Evolutionary conservation across 2,797 vertebrate genomes (phyloP).

Genomic region (Neoniphon sammara): DNA sequence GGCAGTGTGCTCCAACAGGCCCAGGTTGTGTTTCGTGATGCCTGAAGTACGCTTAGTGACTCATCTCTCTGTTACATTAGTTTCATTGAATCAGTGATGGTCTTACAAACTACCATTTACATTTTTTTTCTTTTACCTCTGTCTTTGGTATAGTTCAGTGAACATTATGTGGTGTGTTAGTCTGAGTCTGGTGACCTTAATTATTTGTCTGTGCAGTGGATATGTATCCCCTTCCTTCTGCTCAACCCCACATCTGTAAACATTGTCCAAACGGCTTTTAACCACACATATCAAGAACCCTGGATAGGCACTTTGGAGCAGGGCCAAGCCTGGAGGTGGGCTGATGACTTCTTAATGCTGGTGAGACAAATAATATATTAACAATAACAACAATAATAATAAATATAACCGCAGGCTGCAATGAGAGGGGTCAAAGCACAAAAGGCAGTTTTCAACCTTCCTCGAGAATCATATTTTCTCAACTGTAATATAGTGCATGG

Average conservation of each 20-base stretch:
- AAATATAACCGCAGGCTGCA: too few species aligned
- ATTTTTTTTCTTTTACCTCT: not conserved
- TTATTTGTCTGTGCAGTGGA: constrained; percentile 56
- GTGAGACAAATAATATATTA: constrained; percentile 27
- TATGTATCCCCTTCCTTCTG: constrained; percentile 82
- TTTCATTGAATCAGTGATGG: too few species aligned
- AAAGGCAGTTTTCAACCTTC: too few species aligned
- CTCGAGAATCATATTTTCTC: too few species aligned
- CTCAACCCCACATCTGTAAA: constrained; percentile 68
- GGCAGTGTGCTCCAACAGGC: too few species aligned
- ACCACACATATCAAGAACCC: constrained; percentile 75
- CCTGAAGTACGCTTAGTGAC: too few species aligned
- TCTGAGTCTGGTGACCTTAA: not conserved
- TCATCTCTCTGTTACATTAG: too few species aligned
- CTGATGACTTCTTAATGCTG: constrained; percentile 76
- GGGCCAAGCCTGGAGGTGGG: constrained; percentile 76
- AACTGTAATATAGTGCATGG: too few species aligned
- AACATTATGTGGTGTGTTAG: not conserved
- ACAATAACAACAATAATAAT: too few species aligned
- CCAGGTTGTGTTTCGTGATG: too few species aligned
- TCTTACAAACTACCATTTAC: not conserved
- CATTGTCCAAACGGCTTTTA: constrained; percentile 79
- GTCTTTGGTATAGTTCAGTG: not conserved
- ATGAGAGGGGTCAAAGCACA: too few species aligned
- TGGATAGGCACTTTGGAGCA: constrained; percentile 80